Percentiles rank a stretch among this genome's conserved stretches.
phyloP scores from a whole-genome alignment of 1,140 invertebrate genomes.

The Tetramorium parvispinum region DNA sequence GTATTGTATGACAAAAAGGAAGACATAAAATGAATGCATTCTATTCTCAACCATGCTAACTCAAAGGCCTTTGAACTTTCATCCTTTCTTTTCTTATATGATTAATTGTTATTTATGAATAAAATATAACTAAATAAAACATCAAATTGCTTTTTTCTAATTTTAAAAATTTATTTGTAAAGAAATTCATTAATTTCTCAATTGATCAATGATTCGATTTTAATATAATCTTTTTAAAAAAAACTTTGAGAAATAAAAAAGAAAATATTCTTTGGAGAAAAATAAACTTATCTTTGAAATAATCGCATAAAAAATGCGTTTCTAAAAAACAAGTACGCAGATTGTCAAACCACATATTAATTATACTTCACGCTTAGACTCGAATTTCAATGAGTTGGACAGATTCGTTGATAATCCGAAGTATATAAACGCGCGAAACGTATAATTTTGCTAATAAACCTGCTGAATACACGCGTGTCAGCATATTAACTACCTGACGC shows the following conservation, averaged over 20 bases:
- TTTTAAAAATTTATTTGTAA: neutral
- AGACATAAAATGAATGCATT: conserved; percentile 5
- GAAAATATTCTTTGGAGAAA: neutral
- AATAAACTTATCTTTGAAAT: neutral
- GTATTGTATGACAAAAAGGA: conserved; percentile 5
- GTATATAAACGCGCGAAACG: neutral
- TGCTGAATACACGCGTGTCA: neutral
- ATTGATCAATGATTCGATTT: neutral
- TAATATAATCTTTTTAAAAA: neutral
- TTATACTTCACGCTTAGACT: neutral
- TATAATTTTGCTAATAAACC: neutral
- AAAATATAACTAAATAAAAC: neutral
- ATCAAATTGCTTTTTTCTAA: neutral
- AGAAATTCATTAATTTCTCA: neutral
- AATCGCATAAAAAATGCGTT: conserved; percentile 6
- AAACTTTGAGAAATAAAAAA: neutral
- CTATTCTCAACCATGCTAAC: conserved; percentile 68
- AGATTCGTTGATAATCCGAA: neutral
- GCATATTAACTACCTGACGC: conserved; percentile 8
- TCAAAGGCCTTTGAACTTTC: conserved; percentile 78
- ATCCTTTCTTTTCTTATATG: neutral
- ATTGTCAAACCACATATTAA: neutral
- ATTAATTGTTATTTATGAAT: neutral
- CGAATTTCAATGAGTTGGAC: neutral
- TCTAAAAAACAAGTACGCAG: neutral